phyloP scores from a whole-genome alignment of 2,113 vertebrate genomes.

The Apodemus sylvaticus region DNA sequence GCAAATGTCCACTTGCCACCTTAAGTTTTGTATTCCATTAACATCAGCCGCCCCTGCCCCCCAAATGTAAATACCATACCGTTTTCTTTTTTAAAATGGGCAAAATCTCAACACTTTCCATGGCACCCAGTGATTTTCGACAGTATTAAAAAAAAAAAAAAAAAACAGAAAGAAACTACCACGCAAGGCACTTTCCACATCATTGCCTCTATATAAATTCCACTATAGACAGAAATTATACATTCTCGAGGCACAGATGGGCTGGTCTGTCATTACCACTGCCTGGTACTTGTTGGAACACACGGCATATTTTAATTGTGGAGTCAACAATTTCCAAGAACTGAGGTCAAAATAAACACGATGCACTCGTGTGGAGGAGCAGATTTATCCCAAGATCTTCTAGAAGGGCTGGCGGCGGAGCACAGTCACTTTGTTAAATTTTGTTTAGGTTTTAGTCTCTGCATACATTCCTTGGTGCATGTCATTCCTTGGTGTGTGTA shows the following conservation, averaged over 20 bases:
- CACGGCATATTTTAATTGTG: slow-evolving; percentile 82
- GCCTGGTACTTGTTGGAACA: slow-evolving; percentile 84
- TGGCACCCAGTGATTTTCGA: not conserved
- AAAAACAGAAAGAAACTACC: slow-evolving; percentile 1
- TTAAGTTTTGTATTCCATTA: not conserved
- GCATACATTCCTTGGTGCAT: not conserved
- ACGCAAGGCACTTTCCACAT: not conserved
- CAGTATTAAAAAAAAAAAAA: not conserved
- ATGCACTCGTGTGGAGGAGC: slow-evolving; percentile 72
- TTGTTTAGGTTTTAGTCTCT: not conserved
- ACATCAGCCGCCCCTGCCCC: not conserved
- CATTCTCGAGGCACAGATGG: slow-evolving; percentile 84
- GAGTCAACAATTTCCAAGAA: slow-evolving; percentile 83
- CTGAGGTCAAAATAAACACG: slow-evolving; percentile 86
- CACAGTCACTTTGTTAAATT: not conserved
- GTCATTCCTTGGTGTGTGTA: no score
- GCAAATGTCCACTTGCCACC: rapidly evolving
- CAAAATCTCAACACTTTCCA: not conserved
- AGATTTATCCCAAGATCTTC: slow-evolving; percentile 53
- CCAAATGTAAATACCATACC: not conserved
- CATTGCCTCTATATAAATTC: slow-evolving; percentile 50
- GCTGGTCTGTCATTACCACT: slow-evolving; percentile 82
- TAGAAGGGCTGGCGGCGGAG: not conserved
- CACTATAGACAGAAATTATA: slow-evolving; percentile 79
- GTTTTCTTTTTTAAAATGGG: not conserved